A percentile compares a stretch with the other conserved stretches of the same genome.
These are phyloP conservation scores for Aphelenchoides fujianensis DNA, from an alignment of 1,140 invertebrate species.

Conservation along the genomic window DNA sequence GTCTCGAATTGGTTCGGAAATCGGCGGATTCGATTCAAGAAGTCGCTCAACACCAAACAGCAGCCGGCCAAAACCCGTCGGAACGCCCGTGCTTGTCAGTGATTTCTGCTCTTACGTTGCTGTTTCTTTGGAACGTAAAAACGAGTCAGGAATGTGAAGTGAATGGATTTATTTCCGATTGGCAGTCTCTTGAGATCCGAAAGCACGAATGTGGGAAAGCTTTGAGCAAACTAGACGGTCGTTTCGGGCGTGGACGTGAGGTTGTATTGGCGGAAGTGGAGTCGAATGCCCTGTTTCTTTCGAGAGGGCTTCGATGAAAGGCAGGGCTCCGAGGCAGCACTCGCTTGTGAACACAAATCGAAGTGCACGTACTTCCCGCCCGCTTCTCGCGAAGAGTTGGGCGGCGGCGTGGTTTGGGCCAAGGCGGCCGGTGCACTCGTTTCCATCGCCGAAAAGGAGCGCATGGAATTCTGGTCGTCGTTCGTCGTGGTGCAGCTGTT, in stretches of 20 bases:
- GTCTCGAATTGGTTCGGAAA: constrained; percentile 68
- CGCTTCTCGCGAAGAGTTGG: background rate
- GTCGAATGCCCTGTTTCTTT: background rate
- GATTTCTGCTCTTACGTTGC: background rate
- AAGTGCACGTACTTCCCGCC: background rate
- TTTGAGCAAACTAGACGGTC: constrained; percentile 10
- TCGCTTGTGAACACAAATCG: background rate
- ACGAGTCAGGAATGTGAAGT: background rate
- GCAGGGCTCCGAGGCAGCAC: constrained; percentile 11
- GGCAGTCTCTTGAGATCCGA: background rate
- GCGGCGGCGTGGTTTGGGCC: background rate
- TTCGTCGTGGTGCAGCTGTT: constrained; percentile 1
- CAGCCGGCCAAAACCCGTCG: constrained; percentile 31
- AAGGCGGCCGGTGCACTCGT: constrained; percentile 8
- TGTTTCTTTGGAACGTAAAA: background rate
- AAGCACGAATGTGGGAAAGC: background rate
- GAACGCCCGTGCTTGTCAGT: background rate
- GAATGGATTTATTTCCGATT: background rate
- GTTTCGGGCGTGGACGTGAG: constrained; percentile 14
- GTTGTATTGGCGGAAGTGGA: constrained; percentile 17
- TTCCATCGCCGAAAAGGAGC: background rate
- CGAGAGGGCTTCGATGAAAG: background rate
- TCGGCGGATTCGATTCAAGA: constrained; percentile 67
- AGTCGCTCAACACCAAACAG: constrained; percentile 65
- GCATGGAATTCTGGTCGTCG: background rate